Evolutionary conservation across 2,888 invertebrate species (phyloP).

Genomic region (Callosobruchus maculatus): DNA sequence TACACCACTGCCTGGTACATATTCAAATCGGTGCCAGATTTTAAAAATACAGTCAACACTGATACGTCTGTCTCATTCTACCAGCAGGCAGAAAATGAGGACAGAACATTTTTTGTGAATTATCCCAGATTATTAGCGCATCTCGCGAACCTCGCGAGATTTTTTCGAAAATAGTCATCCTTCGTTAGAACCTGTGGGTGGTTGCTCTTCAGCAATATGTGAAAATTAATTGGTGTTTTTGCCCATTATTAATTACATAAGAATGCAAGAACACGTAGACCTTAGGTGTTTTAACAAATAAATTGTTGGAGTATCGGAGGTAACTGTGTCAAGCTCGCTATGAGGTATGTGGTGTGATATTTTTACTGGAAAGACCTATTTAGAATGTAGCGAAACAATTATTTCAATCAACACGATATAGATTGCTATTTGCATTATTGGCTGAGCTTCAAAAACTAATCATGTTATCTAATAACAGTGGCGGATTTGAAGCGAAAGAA

Average conservation of each 20-base stretch:
- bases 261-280: not conserved
- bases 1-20: slow-evolving; percentile 12
- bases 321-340: not conserved
- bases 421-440: no score
- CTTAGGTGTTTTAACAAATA: not conserved
- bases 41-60: slow-evolving; percentile 22
- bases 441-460: no score
- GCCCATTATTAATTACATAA: not conserved
- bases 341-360: not conserved
- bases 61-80: slow-evolving; percentile 18
- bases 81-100: slow-evolving; percentile 19
- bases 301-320: not conserved
- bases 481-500: no score
- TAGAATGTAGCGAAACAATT: not conserved
- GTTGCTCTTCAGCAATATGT: not conserved
- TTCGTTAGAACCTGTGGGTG: slow-evolving; percentile 3
- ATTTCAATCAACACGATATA: no score
- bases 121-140: not conserved
- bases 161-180: not conserved
- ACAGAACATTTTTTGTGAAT: slow-evolving; percentile 15
- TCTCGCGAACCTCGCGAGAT: not conserved
- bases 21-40: slow-evolving; percentile 19
- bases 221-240: not conserved
- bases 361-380: not conserved
- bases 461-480: no score